Conservation (phyloP, 2,888 invertebrate species). For the Thymelicus lineola region DNA sequence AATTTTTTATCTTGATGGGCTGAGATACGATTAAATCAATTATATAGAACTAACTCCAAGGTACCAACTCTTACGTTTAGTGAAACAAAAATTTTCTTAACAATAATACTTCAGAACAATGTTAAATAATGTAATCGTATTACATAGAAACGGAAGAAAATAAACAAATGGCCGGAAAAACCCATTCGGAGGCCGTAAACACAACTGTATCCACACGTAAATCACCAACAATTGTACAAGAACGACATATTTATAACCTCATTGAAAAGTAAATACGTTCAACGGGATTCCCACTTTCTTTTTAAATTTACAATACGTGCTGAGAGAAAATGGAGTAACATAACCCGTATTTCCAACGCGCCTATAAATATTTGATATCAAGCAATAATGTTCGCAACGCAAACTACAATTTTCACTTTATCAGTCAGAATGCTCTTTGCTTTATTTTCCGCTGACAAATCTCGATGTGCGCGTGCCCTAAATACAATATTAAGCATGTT, state of each 20-base stretch:
- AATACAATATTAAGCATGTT: slow-evolving; percentile 3
- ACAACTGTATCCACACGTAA: slow-evolving; percentile 5
- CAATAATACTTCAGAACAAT: no score
- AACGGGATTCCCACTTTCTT: slow-evolving; percentile 2
- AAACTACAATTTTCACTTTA: slow-evolving; percentile 58
- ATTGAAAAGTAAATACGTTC: slow-evolving; percentile 11
- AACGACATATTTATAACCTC: slow-evolving; percentile 7
- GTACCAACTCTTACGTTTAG: no score
- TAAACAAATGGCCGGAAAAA: neutral
- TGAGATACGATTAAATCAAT: no score
- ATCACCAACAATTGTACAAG: slow-evolving; percentile 4
- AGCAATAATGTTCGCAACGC: slow-evolving; percentile 48
- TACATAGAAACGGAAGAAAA: neutral
- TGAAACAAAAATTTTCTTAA: no score
- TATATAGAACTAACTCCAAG: no score
- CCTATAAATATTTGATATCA: slow-evolving; percentile 68
- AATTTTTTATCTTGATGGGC: no score
- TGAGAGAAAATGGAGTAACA: slow-evolving; percentile 14
- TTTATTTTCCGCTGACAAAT: slow-evolving; percentile 53
- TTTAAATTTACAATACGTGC: neutral
- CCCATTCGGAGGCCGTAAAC: slow-evolving; percentile 44
- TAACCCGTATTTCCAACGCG: slow-evolving; percentile 42
- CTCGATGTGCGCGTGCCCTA: slow-evolving; percentile 38
- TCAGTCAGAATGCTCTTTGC: slow-evolving; percentile 49
- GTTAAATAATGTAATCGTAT: neutral